Base-by-base conservation (phyloP, 2,113 vertebrate genomes). In the Bettongia penicillata region DNA sequence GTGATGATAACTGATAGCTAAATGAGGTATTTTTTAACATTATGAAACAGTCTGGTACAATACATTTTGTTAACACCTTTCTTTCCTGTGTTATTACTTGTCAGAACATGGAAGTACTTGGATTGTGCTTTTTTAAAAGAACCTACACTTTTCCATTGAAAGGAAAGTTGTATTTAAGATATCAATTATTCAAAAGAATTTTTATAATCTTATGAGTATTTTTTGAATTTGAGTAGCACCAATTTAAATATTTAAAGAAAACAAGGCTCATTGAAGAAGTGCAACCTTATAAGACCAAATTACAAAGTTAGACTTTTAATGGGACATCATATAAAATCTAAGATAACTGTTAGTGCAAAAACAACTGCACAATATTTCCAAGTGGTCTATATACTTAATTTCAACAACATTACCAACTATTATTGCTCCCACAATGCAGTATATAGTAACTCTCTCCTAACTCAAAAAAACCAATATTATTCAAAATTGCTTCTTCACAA, bases 51-150 rank as follows among this genome's bases (percentile, higher is more conserved):
- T 68, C n/a, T 77, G 37, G 61, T n/a, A 19, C 61, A n/a, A 77
- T 77, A 68, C 11, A 19, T 49, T 68, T 14, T 93, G 92, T 77
- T 89, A 93, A 93, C 22, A 77, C n/a, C 92, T 94, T 92, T 51
- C 90, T 96, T 90, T 49, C 43, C 49, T 84, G 48, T 31, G 90
- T 93, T 90, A 55, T 48, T 90, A 93, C 22, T 0, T n/a, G 49
- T 90, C 84, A 95, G 3, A 10, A 91, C 3, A 31, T 94, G 68
- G 3, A n/a, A 77, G 37, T n/a, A n/a, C 5, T 94, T 43, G 52
- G 77, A 50, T 57, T 92, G 37, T 89, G 50, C 5, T 50, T 93
- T 77, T 91, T 90, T 92, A 94, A 92, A 96, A 26, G 37, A 50
- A 53, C 53, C 55, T 53, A 53, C 2, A 2, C 52, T 94, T 93